Conservation (phyloP, 1,140 invertebrate genomes). For the Rhopalosiphum padi region DNA sequence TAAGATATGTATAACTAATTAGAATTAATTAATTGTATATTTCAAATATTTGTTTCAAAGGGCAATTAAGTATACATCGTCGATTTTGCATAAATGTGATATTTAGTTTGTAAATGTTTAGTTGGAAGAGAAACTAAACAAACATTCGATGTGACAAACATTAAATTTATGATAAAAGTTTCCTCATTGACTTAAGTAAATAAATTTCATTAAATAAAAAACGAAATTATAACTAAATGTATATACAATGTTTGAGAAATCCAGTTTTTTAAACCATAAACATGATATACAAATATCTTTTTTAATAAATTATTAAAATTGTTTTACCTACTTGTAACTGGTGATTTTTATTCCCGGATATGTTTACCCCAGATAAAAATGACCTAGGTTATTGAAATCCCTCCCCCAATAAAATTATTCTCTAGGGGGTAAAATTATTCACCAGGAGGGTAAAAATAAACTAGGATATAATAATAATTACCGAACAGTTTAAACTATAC, state of each 20-base stretch:
- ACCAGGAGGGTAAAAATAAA: no score
- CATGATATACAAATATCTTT: background rate
- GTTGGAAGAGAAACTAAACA: background rate
- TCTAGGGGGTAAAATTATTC: no score
- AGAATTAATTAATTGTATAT: background rate
- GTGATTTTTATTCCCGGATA: no score
- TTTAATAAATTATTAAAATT: background rate
- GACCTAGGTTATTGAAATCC: no score
- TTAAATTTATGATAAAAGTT: slow-evolving; percentile 10
- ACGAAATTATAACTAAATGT: background rate
- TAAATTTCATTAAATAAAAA: background rate
- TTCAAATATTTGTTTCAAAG: background rate
- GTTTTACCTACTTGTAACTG: no score
- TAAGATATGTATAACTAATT: background rate
- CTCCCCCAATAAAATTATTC: no score
- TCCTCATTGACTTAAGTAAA: background rate
- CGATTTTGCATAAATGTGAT: background rate
- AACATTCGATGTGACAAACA: background rate
- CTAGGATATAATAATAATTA: no score
- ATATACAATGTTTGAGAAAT: no score
- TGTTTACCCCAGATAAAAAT: no score
- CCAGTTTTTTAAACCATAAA: no score
- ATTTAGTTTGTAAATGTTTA: background rate
- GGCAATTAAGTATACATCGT: background rate
- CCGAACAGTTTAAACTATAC: no score